Conservation (phyloP, 2,888 invertebrate genomes). For the Drosophila melanosoma region DNA sequence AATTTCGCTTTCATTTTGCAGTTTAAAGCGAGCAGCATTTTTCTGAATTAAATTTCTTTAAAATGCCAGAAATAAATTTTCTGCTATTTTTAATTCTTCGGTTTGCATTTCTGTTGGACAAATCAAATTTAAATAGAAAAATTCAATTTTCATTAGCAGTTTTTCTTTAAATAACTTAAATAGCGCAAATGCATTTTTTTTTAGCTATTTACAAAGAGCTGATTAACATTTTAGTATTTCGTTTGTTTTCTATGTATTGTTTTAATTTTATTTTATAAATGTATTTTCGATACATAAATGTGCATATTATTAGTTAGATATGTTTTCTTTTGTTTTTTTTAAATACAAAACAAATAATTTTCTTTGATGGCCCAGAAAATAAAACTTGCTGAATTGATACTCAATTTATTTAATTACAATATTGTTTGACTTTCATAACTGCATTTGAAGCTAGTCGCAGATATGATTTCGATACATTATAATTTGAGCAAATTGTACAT, state of each 20-base stretch:
- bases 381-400: not conserved
- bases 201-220: not conserved
- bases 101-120: no score
- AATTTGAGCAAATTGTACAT: not conserved
- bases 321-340: not conserved
- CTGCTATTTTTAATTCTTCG: not conserved
- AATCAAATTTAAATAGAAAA: not conserved
- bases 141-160: not conserved
- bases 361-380: not conserved
- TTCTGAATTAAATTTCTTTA: slow-evolving; percentile 2
- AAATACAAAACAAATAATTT: not conserved
- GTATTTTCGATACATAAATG: not conserved
- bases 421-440: not conserved
- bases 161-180: not conserved
- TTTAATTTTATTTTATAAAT: not conserved
- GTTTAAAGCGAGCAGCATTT: slow-evolving; percentile 42
- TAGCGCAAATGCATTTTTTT: not conserved
- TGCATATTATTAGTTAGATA: not conserved
- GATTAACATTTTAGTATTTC: not conserved
- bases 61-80: not conserved
- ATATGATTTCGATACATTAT: not conserved
- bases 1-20: slow-evolving; percentile 71
- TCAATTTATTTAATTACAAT: not conserved
- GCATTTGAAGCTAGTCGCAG: no score
- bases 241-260: not conserved